Evolutionary conservation across 2,113 vertebrate genomes (phyloP).

Genomic region (Cynocephalus volans): DNA sequence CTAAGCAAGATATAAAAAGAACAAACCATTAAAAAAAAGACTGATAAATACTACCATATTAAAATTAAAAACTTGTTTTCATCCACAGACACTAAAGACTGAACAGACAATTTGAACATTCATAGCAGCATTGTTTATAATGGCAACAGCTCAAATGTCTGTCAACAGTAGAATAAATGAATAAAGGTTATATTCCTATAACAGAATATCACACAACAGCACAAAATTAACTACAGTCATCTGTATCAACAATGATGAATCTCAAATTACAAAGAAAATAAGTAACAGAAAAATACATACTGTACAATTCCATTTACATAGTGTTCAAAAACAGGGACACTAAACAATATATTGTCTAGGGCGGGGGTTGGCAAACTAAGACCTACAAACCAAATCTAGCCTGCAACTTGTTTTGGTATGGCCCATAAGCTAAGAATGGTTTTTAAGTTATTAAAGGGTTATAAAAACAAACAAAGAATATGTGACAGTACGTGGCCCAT

Average conservation of each 20-base stretch:
- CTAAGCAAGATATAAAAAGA: background rate
- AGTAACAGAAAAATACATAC: background rate
- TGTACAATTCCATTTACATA: background rate
- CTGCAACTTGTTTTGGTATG: background rate
- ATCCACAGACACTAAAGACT: background rate
- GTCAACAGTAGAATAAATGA: background rate
- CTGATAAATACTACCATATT: background rate
- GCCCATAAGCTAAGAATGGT: background rate
- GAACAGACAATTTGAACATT: background rate
- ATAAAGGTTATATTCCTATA: background rate
- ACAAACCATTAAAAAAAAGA: background rate
- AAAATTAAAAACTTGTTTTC: slow-evolving; percentile 4
- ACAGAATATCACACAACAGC: background rate
- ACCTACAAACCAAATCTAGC: background rate
- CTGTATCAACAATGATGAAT: background rate
- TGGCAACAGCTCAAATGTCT: background rate
- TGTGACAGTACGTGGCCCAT: background rate
- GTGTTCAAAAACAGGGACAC: background rate
- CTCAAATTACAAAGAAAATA: background rate
- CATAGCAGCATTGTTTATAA: background rate
- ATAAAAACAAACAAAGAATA: background rate
- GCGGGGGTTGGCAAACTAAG: background rate
- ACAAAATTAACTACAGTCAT: background rate
- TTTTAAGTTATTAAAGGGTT: background rate
- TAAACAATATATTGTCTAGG: background rate